Conservation (phyloP, 2,797 vertebrate species). For the Echeneis naucrates region DNA sequence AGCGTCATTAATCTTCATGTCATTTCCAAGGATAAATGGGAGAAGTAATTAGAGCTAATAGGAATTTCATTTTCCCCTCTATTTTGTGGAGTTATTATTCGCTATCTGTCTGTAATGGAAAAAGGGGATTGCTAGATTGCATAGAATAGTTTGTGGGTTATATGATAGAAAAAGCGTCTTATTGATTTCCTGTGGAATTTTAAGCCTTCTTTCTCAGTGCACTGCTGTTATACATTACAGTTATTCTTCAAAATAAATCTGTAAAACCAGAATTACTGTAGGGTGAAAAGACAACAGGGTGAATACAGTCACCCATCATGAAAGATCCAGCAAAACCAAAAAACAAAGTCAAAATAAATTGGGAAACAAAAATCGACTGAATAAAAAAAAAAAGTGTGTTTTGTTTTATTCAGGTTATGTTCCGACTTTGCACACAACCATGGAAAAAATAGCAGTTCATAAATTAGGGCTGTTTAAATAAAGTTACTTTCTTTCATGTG, state of each 20-base stretch:
- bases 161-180: constrained; percentile 30
- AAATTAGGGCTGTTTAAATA: background rate
- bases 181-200: constrained; percentile 23
- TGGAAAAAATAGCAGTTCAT: background rate
- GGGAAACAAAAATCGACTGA: too few species aligned
- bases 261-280: background rate
- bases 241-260: background rate
- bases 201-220: constrained; percentile 16
- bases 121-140: constrained; percentile 26
- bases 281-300: too few species aligned
- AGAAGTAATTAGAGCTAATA: constrained; percentile 84
- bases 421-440: background rate
- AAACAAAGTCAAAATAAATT: background rate
- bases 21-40: constrained; percentile 79
- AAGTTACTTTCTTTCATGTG: too few species aligned
- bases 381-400: too few species aligned
- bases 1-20: constrained; percentile 84
- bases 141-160: constrained; percentile 44
- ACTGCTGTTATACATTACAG: too few species aligned
- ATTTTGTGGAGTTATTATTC: constrained; percentile 75
- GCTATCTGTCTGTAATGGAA: constrained; percentile 61
- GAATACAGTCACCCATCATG: too few species aligned
- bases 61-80: constrained; percentile 77
- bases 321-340: too few species aligned
- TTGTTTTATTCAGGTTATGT: background rate